Evolutionary conservation across 2,888 invertebrate species (phyloP).

Genomic region (Muschampia staudingeri): DNA sequence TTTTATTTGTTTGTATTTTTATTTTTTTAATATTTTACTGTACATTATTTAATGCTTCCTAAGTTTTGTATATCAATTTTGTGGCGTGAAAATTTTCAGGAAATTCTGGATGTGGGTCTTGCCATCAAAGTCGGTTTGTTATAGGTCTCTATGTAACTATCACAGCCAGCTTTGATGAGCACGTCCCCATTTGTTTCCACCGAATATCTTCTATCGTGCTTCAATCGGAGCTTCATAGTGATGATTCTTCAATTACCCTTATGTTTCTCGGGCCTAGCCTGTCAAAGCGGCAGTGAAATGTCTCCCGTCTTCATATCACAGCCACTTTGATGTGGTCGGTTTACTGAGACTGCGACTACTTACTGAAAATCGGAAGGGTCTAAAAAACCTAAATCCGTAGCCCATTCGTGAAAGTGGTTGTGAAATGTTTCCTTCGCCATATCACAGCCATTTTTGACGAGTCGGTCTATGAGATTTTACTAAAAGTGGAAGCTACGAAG

Average conservation of each 20-base stretch:
- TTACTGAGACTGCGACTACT: slow-evolving; percentile 78
- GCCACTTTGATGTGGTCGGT: slow-evolving; percentile 99
- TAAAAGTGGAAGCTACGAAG: slow-evolving; percentile 56
- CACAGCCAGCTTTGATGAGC: slow-evolving; percentile 99
- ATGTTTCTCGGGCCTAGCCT: slow-evolving; percentile 92
- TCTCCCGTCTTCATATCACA: slow-evolving; percentile 95
- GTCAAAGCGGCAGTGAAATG: slow-evolving; percentile 98
- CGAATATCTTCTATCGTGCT: slow-evolving; percentile 45
- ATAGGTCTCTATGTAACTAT: slow-evolving; percentile 94
- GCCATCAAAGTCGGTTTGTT: slow-evolving; percentile 96
- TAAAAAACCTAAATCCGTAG: slow-evolving; percentile 73
- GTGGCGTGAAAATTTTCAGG: slow-evolving; percentile 57
- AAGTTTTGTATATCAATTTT: neutral
- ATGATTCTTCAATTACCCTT: slow-evolving; percentile 12
- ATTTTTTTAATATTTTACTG: too few relatives aligned
- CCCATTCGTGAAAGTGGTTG: slow-evolving; percentile 93
- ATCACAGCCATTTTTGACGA: slow-evolving; percentile 99
- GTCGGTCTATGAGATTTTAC: slow-evolving; percentile 93
- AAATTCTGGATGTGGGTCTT: slow-evolving; percentile 87
- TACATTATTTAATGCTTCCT: too few relatives aligned
- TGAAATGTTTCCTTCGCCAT: slow-evolving; percentile 85
- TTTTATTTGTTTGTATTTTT: too few relatives aligned
- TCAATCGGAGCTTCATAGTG: slow-evolving; percentile 42
- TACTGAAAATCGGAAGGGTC: slow-evolving; percentile 29
- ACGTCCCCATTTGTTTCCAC: slow-evolving; percentile 90